Evolutionary conservation across 2,797 vertebrate species (phyloP).

Genomic region (Sebastes nivosus): DNA sequence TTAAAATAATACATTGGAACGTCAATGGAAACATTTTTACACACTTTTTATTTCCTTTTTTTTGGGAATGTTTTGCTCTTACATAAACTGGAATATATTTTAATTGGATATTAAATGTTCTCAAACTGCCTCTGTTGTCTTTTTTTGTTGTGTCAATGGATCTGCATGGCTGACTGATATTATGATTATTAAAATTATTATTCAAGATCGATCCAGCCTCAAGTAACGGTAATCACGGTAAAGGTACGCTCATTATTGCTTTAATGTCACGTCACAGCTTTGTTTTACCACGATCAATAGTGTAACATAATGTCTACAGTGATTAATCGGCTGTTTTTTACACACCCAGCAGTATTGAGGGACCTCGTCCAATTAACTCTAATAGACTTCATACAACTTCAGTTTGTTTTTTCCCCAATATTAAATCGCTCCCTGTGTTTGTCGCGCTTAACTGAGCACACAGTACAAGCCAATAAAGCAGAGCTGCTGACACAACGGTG

Average conservation of each 20-base stretch:
- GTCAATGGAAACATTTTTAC: slow-evolving; percentile 21
- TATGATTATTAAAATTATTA: not conserved
- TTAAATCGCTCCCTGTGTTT: slow-evolving; percentile 11
- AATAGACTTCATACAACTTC: not conserved
- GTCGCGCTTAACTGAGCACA: slow-evolving; percentile 17
- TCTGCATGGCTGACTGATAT: not conserved
- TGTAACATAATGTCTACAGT: slow-evolving; percentile 16
- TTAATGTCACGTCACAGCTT: slow-evolving; percentile 17
- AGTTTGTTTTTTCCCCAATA: not conserved
- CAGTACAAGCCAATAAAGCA: slow-evolving; percentile 8
- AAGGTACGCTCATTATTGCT: slow-evolving; percentile 19
- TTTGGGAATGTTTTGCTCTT: slow-evolving; percentile 37
- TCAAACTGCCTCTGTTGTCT: slow-evolving; percentile 17
- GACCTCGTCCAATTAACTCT: slow-evolving; percentile 19
- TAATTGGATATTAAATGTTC: slow-evolving; percentile 69
- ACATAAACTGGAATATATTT: slow-evolving; percentile 60
- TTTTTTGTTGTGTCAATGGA: not conserved
- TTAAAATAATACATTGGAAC: not conserved
- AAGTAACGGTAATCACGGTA: not conserved
- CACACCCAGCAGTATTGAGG: slow-evolving; percentile 34
- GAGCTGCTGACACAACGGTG: slow-evolving; percentile 13
- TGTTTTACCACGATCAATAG: slow-evolving; percentile 30
- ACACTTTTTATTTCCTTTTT: slow-evolving; percentile 21
- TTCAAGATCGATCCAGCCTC: slow-evolving; percentile 2
- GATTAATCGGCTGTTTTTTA: slow-evolving; percentile 43